Evolutionary conservation across 1,140 invertebrate species (phyloP).

Genomic region (Sycophila sp.): DNA sequence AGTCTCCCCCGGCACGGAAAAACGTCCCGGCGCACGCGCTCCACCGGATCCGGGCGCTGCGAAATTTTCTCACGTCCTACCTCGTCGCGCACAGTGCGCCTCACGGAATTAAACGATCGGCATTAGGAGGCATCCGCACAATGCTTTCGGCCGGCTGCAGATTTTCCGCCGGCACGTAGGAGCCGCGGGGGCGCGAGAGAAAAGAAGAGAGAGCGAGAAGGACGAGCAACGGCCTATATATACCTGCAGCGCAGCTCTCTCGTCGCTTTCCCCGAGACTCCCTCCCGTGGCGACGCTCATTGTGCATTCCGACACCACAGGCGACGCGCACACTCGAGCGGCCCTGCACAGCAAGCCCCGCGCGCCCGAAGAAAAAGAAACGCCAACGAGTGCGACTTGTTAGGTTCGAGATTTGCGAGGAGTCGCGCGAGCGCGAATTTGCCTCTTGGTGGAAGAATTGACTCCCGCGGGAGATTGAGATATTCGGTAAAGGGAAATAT

Average conservation of each 20-base stretch:
- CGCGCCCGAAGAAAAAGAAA: too few species aligned
- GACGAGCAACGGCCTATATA: background rate
- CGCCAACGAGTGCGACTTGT: background rate
- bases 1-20: background rate
- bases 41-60: too few species aligned
- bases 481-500: conserved; percentile 22
- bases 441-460: conserved; percentile 1
- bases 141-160: conserved; percentile 4
- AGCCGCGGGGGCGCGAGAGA: background rate
- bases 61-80: conserved; percentile 49
- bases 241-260: background rate
- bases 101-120: conserved; percentile 47
- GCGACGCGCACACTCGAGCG: too few species aligned
- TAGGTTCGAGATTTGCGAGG: conserved; percentile 1
- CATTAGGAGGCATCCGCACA: conserved; percentile 25
- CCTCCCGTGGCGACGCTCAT: background rate
- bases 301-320: background rate
- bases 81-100: conserved; percentile 32
- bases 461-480: background rate
- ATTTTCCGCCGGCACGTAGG: conserved; percentile 23
- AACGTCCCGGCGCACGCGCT: background rate
- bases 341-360: too few species aligned
- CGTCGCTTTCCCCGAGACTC: conserved; percentile 12
- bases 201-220: background rate
- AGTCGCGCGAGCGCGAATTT: background rate